Evolutionary conservation across 1,140 invertebrate species (phyloP).

Genomic region (Tachypleus tridentatus): DNA sequence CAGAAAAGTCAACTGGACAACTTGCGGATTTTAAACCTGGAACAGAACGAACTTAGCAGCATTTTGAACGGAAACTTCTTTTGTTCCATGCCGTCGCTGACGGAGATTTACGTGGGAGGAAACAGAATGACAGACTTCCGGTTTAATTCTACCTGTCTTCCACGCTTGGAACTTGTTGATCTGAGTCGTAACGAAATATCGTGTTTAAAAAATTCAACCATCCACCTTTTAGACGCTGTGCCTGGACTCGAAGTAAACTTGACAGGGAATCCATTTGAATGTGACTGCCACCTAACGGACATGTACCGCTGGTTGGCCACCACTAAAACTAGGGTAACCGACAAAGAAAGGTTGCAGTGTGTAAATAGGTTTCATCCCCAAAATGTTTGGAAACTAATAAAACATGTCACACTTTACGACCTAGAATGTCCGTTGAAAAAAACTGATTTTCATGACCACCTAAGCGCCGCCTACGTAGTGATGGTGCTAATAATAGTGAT

Average conservation of each 20-base stretch:
- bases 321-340: constrained; percentile 2
- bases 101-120: constrained; percentile 55
- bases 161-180: constrained; percentile 53
- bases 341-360: constrained; percentile 7
- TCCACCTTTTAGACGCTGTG: constrained; percentile 45
- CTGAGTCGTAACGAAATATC: constrained; percentile 54
- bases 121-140: constrained; percentile 47
- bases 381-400: constrained; percentile 7
- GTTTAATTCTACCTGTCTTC: constrained; percentile 51
- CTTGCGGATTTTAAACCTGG: constrained; percentile 57
- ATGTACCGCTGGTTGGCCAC: constrained; percentile 48
- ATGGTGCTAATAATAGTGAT: constrained; percentile 4
- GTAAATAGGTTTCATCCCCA: constrained; percentile 8
- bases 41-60: constrained; percentile 58
- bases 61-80: constrained; percentile 53
- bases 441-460: constrained; percentile 4
- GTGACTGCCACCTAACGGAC: constrained; percentile 47
- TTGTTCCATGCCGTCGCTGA: constrained; percentile 51
- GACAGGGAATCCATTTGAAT: constrained; percentile 51
- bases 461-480: constrained; percentile 6
- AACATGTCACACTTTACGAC: not conserved
- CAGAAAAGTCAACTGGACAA: constrained; percentile 50
- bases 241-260: constrained; percentile 47
- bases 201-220: constrained; percentile 43
- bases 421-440: constrained; percentile 5